Percentiles rank a stretch among this genome's conserved stretches.
phyloP scores from a whole-genome alignment of 2,113 vertebrate species.

The Dromaius novaehollandiae region DNA sequence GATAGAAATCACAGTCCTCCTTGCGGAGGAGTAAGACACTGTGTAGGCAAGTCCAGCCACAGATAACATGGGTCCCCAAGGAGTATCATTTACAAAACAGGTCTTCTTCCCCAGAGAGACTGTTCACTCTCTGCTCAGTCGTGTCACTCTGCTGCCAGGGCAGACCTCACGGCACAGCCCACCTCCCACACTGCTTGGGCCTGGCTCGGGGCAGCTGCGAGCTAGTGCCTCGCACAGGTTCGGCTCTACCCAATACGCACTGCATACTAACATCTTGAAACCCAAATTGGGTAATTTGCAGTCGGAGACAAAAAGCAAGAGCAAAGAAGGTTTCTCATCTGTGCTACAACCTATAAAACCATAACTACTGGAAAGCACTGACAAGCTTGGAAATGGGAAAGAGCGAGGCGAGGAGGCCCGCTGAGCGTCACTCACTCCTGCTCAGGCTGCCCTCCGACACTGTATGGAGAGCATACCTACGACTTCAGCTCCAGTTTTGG shows the following conservation, averaged over 20 bases:
- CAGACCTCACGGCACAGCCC: rapidly evolving
- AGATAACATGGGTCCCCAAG: rapidly evolving
- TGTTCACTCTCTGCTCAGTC: rapidly evolving
- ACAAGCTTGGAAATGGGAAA: not conserved
- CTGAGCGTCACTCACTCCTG: not conserved
- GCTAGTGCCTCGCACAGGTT: rapidly evolving
- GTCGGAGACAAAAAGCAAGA: not conserved
- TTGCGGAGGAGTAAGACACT: not conserved
- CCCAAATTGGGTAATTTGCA: not conserved
- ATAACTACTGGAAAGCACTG: not conserved
- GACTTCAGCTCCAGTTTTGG: not conserved
- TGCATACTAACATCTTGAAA: rapidly evolving
- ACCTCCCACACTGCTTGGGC: rapidly evolving
- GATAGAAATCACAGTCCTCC: not conserved
- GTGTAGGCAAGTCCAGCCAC: not conserved
- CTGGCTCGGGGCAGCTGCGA: not conserved
- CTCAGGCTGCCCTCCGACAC: not conserved
- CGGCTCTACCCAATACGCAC: rapidly evolving
- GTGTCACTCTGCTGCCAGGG: too few relatives aligned
- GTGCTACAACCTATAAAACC: not conserved
- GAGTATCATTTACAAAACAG: not conserved
- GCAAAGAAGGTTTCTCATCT: rapidly evolving
- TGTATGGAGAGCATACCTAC: rapidly evolving
- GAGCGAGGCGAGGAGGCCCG: not conserved
- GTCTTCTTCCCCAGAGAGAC: not conserved